Base-by-base conservation (phyloP, 2,113 vertebrate genomes). In the Chlorodrepanis virens region DNA sequence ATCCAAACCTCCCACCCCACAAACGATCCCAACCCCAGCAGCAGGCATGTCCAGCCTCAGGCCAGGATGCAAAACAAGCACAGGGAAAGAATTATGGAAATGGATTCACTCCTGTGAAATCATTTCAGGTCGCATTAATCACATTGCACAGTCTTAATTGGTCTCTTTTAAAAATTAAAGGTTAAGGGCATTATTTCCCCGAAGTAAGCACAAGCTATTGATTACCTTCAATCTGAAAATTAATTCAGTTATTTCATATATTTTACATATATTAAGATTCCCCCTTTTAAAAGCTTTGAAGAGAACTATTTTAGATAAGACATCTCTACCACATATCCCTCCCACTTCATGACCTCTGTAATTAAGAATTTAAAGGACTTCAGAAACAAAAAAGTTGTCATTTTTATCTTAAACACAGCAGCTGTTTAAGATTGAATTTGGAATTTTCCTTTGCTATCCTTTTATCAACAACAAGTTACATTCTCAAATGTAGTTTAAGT, bases 11-110 rank as follows among this genome's bases (percentile, higher is more conserved):
- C 2, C 4, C 11, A 18, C 12, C 21, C 19, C 15, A 11, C 17
- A n/a, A 40, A 18, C 5, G 0, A 6, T 9, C 29, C 24, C 47
- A 12, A 31, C 4, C 17, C 52, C 40, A 40, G 12, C 14, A 15
- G 20, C 37, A 35, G 42, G 6, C n/a, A 54, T 1, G 3, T 18
- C 45, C 39, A 69, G 5, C 9, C 21, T 45, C 42, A n/a, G 21
- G 3, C 16, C 28, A 23, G 84, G 79, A 33, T 14, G 17, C 15
- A 69, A 78, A 81, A 39, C 24, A n/a, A 60, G 27, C 28, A 18
- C 25, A 35, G 16, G 10, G 22, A 40, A 45, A 80, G 24, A 86
- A 24, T 37, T 27, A 49, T 35, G 45, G 70, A 57, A 47, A 57
- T 40, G 35, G 52, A 50, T 65, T 80, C 40, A n/a, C 28, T 28